These are phyloP conservation scores for Crematogaster levior DNA, from an alignment of 2,888 invertebrate species.

Conservation along the genomic window DNA sequence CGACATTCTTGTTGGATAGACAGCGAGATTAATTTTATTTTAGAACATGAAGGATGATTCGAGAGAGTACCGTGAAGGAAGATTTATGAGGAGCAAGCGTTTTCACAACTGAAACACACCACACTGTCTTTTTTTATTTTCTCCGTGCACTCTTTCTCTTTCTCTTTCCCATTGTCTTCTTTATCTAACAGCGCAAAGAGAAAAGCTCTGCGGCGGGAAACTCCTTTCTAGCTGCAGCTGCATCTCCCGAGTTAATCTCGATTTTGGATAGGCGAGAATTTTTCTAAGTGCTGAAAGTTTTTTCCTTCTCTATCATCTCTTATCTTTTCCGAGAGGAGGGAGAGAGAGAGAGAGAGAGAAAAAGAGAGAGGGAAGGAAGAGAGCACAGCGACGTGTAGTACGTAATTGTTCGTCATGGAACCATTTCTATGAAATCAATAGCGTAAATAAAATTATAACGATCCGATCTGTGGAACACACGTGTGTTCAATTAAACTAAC, in stretches of 20 bases:
- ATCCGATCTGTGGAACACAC: slow-evolving; percentile 1
- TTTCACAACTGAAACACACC: slow-evolving; percentile 61
- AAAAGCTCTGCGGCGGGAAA: slow-evolving; percentile 47
- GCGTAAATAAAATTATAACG: slow-evolving; percentile 45
- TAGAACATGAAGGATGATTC: slow-evolving; percentile 51
- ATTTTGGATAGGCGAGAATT: slow-evolving; percentile 54
- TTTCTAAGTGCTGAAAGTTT: slow-evolving; percentile 47
- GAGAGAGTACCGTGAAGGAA: slow-evolving; percentile 34
- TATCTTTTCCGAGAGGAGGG: slow-evolving; percentile 22
- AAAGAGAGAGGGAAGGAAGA: not conserved
- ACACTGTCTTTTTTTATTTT: slow-evolving; percentile 36
- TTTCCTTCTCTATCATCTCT: slow-evolving; percentile 30
- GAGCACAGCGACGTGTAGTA: not conserved
- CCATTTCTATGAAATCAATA: slow-evolving; percentile 10
- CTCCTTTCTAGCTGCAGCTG: slow-evolving; percentile 51
- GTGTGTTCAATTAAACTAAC: slow-evolving; percentile 33
- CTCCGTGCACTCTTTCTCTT: not conserved
- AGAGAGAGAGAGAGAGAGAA: not conserved
- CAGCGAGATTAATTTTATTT: slow-evolving; percentile 54
- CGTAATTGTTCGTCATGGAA: slow-evolving; percentile 25
- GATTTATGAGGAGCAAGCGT: slow-evolving; percentile 65
- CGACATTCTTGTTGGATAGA: slow-evolving; percentile 40
- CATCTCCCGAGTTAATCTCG: slow-evolving; percentile 52
- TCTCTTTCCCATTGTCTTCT: slow-evolving; percentile 30
- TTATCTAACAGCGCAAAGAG: slow-evolving; percentile 37